phyloP scores from a whole-genome alignment of 2,888 invertebrate species.

The Spodoptera littoralis region DNA sequence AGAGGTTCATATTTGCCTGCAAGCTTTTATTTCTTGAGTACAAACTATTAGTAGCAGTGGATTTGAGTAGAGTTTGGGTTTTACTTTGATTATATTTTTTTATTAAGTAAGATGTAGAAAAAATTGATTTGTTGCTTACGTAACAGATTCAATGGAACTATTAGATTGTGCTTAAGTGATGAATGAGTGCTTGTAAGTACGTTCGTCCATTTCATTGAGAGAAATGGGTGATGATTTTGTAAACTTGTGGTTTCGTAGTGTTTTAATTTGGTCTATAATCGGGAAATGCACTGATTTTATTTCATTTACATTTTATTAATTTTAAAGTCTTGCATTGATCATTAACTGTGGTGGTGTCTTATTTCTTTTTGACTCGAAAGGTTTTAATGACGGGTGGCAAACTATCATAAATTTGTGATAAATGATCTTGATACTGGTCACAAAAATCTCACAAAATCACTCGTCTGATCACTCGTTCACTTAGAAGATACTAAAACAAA shows the following conservation, averaged over 20 bases:
- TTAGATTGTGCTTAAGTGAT: constrained; percentile 24
- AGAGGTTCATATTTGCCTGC: constrained; percentile 35
- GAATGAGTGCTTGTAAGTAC: constrained; percentile 31
- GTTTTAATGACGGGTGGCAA: too few species aligned
- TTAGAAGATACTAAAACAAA: too few species aligned
- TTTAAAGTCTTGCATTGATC: too few species aligned
- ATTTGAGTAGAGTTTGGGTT: constrained; percentile 9
- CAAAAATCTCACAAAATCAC: too few species aligned
- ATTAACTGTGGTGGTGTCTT: too few species aligned
- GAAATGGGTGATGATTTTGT: constrained; percentile 29
- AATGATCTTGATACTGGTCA: too few species aligned
- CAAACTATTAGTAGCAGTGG: constrained; percentile 23
- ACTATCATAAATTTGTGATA: too few species aligned
- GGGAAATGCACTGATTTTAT: neutral
- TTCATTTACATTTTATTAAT: neutral
- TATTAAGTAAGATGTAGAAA: too few species aligned
- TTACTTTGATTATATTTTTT: neutral
- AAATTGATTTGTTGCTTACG: neutral
- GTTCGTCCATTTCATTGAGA: constrained; percentile 26
- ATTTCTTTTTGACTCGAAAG: too few species aligned
- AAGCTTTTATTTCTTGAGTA: constrained; percentile 38
- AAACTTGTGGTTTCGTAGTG: constrained; percentile 13
- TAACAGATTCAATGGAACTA: constrained; percentile 16
- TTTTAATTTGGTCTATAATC: constrained; percentile 6
- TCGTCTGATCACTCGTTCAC: too few species aligned